phyloP scores from a whole-genome alignment of 2,888 invertebrate species.

The Aplocera efformata region DNA sequence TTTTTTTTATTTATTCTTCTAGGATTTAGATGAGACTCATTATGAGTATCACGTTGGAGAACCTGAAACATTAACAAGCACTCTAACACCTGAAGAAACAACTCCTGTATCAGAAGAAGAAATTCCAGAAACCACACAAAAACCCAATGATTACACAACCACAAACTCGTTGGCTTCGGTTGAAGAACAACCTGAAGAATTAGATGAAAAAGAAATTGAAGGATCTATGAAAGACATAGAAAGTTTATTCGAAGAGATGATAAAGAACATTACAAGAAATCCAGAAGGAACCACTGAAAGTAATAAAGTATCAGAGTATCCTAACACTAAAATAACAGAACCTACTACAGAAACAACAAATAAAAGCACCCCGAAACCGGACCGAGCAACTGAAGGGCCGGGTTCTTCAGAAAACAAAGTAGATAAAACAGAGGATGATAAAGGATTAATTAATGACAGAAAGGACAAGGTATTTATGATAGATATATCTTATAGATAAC shows the following conservation, averaged over 20 bases:
- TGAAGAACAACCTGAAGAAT: no score
- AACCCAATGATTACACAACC: not conserved
- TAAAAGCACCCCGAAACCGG: constrained; percentile 1
- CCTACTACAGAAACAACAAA: constrained; percentile 1
- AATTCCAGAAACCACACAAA: not conserved
- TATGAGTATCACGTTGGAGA: constrained; percentile 15
- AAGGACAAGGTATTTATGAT: not conserved
- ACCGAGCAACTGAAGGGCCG: no score
- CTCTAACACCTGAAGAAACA: not conserved
- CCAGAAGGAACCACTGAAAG: not conserved
- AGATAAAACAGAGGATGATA: not conserved
- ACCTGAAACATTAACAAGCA: constrained; percentile 4
- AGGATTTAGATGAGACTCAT: constrained; percentile 7
- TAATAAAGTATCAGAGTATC: not conserved
- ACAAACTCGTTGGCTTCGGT: no score
- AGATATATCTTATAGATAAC: no score
- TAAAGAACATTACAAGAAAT: constrained; percentile 2
- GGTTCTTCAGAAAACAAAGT: no score
- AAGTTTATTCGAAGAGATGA: constrained; percentile 11
- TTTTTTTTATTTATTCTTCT: not conserved
- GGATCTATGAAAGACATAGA: constrained; percentile 12
- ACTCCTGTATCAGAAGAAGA: not conserved
- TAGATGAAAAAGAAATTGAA: constrained; percentile 6
- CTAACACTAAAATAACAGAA: not conserved
- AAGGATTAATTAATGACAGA: not conserved